Evolutionary conservation across 2,888 invertebrate species (phyloP), one percentile per base, ranked within the genome.

Genomic region (Cheilosia vulpina): DNA sequence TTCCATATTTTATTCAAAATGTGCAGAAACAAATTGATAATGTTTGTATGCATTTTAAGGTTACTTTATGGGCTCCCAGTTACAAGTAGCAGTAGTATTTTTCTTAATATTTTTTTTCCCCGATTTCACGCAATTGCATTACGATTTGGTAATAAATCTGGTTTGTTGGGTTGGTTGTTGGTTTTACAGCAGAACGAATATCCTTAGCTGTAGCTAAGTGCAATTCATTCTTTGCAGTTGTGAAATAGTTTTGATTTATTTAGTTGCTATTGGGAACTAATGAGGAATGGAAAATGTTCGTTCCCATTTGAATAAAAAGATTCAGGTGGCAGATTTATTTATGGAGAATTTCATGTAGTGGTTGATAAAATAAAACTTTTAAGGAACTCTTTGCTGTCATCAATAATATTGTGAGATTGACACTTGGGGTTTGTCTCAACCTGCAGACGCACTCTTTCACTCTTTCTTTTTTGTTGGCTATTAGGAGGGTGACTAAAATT

Each of bases 1-100:
- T 84, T 62, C 55, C 66, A 80, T 80, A 80, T 80, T 80, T 80
- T 73, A 83, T 50, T 78, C 38, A 66, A 78, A 82, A 78, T 21
- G 15, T n/a, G 7, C 9, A 41, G 34, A 43, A 45, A 27, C 34
- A n/a, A 71, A 17, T 43, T 2, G n/a, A 6, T 69, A 34, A 24
- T 38, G n/a, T 76, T 55, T 68, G 41, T 52, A 15, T 43, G 9
- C 50, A 68, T 58, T 72, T 77, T 82, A 57, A 31, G 55, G 78
- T 57, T 57, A 72, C 55, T 78, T 78, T 78, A 78, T 78, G 34
- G 66, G 24, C 82, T 53, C 43, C 11, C 21, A 27, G 27, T 27
- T 1, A 27, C 27, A 77, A 55, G 66, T 63, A 68, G 31, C 43
- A 38, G 52, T 47, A n/a, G 38, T 50, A 41, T 53, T 71, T 65